phyloP scores from a whole-genome alignment of 2,797 vertebrate species.

The Antrozous pallidus region DNA sequence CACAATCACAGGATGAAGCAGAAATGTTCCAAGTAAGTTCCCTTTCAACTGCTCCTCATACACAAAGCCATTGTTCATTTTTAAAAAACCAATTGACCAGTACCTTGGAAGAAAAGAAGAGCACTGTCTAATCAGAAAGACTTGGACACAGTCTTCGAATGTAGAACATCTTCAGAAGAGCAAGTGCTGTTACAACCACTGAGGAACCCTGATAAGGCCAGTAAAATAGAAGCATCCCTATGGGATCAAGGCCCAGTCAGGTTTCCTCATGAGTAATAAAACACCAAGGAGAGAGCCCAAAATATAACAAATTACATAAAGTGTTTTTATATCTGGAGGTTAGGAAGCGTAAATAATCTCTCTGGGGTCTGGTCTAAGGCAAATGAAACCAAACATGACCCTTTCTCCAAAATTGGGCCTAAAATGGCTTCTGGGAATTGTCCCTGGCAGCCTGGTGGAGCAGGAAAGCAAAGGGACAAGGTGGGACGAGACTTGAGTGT shows the following conservation, averaged over 20 bases:
- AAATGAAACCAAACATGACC: slow-evolving; percentile 1
- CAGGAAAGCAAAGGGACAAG: not conserved
- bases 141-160: not conserved
- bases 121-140: not conserved
- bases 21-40: slow-evolving; percentile 38
- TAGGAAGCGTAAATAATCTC: not conserved
- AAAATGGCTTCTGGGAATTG: not conserved
- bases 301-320: not conserved
- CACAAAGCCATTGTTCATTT: not conserved
- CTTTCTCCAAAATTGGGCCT: not conserved
- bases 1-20: slow-evolving; percentile 50
- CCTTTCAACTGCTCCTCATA: slow-evolving; percentile 40
- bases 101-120: not conserved
- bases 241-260: not conserved
- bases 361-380: not conserved
- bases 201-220: not conserved
- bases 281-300: not conserved
- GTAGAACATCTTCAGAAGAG: not conserved
- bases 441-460: not conserved
- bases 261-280: not conserved
- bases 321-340: not conserved
- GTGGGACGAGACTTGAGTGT: not conserved
- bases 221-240: not conserved
- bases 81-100: not conserved
- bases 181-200: not conserved